phyloP scores from a whole-genome alignment of 1,140 invertebrate species.

The Drosophila takahashii region DNA sequence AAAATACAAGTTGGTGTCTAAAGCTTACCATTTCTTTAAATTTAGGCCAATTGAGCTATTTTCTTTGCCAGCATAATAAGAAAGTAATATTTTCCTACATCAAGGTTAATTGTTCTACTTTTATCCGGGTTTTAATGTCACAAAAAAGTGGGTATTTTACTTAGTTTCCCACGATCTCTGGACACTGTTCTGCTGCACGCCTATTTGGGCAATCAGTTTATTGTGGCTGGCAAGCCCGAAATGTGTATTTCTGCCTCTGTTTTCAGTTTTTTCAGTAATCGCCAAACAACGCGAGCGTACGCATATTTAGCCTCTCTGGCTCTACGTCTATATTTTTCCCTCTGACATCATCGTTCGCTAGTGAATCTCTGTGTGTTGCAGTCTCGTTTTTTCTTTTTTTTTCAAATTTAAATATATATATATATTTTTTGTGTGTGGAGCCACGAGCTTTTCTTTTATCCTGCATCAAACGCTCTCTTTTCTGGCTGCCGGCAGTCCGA shows the following conservation, averaged over 20 bases:
- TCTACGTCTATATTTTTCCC: conserved; percentile 27
- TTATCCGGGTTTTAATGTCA: no score
- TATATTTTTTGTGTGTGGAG: conserved; percentile 8
- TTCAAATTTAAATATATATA: background rate
- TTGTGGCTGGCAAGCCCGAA: conserved; percentile 23
- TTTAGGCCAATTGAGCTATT: no score
- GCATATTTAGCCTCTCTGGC: conserved; percentile 64
- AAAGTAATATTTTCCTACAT: no score
- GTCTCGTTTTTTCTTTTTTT: conserved; percentile 3
- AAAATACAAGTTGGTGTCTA: no score
- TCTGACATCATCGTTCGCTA: conserved; percentile 46
- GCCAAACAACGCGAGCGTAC: conserved; percentile 74
- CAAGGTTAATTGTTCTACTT: no score
- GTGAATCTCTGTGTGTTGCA: conserved; percentile 11
- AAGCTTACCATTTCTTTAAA: no score
- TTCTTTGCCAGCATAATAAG: no score
- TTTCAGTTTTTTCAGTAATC: conserved; percentile 64
- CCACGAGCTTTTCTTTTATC: background rate
- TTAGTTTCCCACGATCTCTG: background rate
- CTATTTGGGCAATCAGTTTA: conserved; percentile 63
- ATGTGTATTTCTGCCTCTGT: conserved; percentile 33
- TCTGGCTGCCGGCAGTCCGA: conserved; percentile 4
- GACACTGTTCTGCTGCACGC: conserved; percentile 57
- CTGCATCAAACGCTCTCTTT: conserved; percentile 2
- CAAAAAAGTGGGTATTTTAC: no score